phyloP scores from a whole-genome alignment of 1,140 invertebrate species.

The honey bee (Apis mellifera) region Amel_HAv3.1 CM009931.2:24313501-24314000 shows the following conservation, averaged over 20 bases:
- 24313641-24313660: background rate
- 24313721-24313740: no score
- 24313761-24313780: no score
- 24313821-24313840: background rate
- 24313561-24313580: background rate
- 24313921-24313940: background rate
- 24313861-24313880: background rate
- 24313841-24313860: background rate
- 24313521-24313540: background rate
- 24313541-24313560: conserved; percentile 3
- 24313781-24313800: no score
- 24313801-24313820: no score
- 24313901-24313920: no score
- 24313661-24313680: no score
- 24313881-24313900: no score
- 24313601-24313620: background rate
- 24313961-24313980: background rate
- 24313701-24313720: no score
- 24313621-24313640: background rate
- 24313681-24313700: no score
- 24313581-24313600: background rate
- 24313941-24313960: background rate
- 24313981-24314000: conserved; percentile 46
- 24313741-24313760: no score
- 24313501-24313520: background rate